Base-by-base conservation (phyloP, 1,140 invertebrate species). In the Theocolax elegans region DNA sequence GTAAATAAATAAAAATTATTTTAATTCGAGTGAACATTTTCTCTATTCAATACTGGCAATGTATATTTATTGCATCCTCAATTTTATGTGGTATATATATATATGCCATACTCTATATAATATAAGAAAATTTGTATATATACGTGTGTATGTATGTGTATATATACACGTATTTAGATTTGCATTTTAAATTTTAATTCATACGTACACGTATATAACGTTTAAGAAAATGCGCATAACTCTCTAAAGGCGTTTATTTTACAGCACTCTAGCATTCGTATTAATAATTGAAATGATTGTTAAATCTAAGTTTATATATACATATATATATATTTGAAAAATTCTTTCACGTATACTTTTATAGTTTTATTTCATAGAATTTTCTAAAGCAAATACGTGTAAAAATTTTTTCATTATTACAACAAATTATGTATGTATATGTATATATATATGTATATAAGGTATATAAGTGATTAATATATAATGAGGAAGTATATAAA, bases 181-280 rank as follows among this genome's bases (percentile, higher is more conserved):
- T n/a, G n/a, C n/a, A n/a, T n/a, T n/a, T n/a, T n/a, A n/a, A n/a
- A n/a, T n/a, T n/a, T n/a, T n/a, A n/a, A n/a, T n/a, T n/a, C n/a
- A n/a, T n/a, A n/a, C n/a, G n/a, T n/a, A n/a, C n/a, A n/a, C n/a
- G n/a, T n/a, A n/a, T n/a, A n/a, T n/a, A n/a, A n/a, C n/a, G n/a
- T n/a, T n/a, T n/a, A 44, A 53, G 25, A 79, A 82, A 75, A 83
- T 83, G 79, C 80, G 79, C 81, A 85, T 83, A 78, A 83, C 77
- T 79, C 74, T 82, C 81, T 85, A 83, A 85, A 84, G 83, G 83
- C 83, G 72, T 80, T 80, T 85, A 85, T 84, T 62, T 84, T 85
- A 86, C 84, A 85, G 84, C 83, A 86, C 82, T 84, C 84, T 86
- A 86, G 83, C 81, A 86, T 86, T 85, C 83, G 72, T 82, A 77